Conservation (phyloP, 2,113 vertebrate species). For the Piaya cayana region DNA sequence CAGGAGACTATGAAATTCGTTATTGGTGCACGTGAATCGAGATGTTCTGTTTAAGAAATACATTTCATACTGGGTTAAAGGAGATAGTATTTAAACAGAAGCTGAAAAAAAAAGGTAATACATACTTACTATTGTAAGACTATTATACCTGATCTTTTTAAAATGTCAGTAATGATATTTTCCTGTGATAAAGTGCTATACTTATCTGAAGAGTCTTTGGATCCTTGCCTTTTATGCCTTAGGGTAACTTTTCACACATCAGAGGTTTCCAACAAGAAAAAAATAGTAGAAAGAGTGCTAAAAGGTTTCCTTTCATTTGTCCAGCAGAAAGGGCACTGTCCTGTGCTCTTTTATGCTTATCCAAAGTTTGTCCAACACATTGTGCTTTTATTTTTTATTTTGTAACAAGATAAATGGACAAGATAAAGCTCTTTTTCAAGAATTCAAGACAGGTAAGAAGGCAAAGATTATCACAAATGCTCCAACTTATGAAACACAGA, state of each 20-base stretch:
- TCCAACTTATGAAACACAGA: background rate
- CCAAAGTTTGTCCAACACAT: background rate
- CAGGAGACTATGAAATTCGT: background rate
- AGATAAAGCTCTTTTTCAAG: background rate
- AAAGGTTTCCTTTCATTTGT: background rate
- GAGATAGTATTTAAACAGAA: background rate
- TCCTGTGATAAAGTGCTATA: constrained; percentile 10
- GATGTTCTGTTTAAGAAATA: background rate
- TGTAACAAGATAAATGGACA: background rate
- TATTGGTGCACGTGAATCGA: background rate
- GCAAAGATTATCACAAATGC: background rate
- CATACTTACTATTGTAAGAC: background rate
- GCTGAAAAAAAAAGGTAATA: background rate
- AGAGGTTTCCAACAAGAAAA: background rate
- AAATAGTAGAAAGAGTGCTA: background rate
- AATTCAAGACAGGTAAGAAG: background rate
- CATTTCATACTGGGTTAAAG: background rate
- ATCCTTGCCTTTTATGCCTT: background rate
- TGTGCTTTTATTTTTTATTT: background rate
- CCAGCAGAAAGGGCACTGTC: background rate
- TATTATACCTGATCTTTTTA: constrained; percentile 12
- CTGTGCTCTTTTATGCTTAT: background rate
- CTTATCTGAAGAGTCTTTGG: background rate
- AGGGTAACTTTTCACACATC: constrained; percentile 26
- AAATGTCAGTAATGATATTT: constrained; percentile 45